phyloP scores from a whole-genome alignment of 2,113 vertebrate genomes.

The Psettodes erumei region DNA sequence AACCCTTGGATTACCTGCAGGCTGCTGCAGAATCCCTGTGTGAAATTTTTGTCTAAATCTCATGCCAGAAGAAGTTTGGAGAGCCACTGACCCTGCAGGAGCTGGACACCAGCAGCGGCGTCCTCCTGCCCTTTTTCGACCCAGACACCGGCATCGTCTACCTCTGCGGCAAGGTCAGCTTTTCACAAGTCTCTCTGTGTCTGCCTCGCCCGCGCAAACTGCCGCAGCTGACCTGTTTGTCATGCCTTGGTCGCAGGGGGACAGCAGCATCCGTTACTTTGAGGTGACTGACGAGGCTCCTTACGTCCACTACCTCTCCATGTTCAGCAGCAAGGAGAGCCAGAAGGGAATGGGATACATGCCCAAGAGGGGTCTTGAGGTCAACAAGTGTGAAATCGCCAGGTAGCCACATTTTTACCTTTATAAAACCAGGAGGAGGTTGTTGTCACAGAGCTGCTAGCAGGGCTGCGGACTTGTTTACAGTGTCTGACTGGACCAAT shows the following conservation, averaged over 20 bases:
- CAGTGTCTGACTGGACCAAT: background rate
- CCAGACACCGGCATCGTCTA: conserved; percentile 91
- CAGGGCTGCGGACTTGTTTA: background rate
- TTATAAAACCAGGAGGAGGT: background rate
- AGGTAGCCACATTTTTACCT: conserved; percentile 75
- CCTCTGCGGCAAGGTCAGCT: conserved; percentile 90
- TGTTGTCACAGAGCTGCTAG: background rate
- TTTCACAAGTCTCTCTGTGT: background rate
- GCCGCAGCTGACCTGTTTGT: background rate
- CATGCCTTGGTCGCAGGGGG: conserved; percentile 80
- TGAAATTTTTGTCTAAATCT: background rate
- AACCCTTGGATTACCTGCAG: conserved; percentile 14
- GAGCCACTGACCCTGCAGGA: conserved; percentile 90
- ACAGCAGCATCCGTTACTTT: conserved; percentile 94
- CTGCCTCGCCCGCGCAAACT: background rate
- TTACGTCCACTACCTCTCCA: conserved; percentile 90
- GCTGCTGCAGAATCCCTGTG: no score
- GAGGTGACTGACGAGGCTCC: conserved; percentile 92
- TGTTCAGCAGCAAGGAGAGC: conserved; percentile 92
- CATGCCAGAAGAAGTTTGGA: conserved; percentile 82
- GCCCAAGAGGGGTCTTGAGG: conserved; percentile 92
- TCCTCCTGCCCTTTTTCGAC: conserved; percentile 91
- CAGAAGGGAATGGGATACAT: conserved; percentile 94
- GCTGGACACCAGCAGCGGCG: conserved; percentile 91
- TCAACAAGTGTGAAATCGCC: conserved; percentile 94